phyloP scores from a whole-genome alignment of 2,113 vertebrate genomes.

The Pelobates fuscus region DNA sequence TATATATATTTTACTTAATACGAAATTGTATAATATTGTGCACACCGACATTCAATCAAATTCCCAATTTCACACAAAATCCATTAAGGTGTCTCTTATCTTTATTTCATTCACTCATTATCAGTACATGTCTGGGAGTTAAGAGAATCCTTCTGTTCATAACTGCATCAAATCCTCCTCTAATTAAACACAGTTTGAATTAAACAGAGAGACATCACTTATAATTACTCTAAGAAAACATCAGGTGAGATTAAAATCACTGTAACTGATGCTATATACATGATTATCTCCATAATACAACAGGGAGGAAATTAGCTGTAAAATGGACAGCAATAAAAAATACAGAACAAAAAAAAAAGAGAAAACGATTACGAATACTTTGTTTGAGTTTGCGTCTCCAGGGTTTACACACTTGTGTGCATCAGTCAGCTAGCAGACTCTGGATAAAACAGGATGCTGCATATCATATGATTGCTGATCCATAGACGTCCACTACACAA shows the following conservation, averaged over 20 bases:
- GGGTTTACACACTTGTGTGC: slow-evolving; percentile 19
- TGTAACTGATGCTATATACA: slow-evolving; percentile 18
- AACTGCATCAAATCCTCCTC: neutral
- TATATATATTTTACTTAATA: too few species aligned
- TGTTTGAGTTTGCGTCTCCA: slow-evolving; percentile 43
- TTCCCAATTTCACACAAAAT: too few species aligned
- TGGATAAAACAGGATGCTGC: slow-evolving; percentile 43
- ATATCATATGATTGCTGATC: slow-evolving; percentile 39
- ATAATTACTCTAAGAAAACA: slow-evolving; percentile 27
- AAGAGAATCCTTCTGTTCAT: neutral
- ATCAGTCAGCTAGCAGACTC: slow-evolving; percentile 24
- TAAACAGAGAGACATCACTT: slow-evolving; percentile 22
- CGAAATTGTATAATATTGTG: too few species aligned
- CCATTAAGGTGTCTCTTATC: too few species aligned
- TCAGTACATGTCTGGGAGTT: neutral
- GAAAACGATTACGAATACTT: slow-evolving; percentile 12
- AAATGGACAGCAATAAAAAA: slow-evolving; percentile 28
- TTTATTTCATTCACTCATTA: neutral
- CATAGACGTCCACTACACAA: slow-evolving; percentile 17
- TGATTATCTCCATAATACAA: neutral
- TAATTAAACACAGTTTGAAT: slow-evolving; percentile 22
- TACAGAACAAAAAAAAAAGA: neutral
- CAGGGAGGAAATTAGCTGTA: slow-evolving; percentile 17
- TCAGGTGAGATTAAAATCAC: slow-evolving; percentile 23
- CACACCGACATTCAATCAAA: too few species aligned